phyloP scores from a whole-genome alignment of 2,113 vertebrate genomes.

The Onychostoma macrolepis region DNA sequence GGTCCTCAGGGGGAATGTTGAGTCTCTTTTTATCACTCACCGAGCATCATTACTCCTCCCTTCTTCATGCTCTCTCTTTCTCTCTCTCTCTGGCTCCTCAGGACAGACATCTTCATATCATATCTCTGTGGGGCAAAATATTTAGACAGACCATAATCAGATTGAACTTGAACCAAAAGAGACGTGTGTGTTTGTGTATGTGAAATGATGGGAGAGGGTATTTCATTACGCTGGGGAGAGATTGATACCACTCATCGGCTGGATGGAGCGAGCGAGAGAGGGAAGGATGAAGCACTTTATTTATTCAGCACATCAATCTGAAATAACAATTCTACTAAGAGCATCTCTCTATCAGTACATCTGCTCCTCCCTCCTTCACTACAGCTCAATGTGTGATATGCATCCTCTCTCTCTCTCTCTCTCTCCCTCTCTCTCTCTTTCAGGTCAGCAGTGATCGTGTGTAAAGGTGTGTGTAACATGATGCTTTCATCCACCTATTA shows the following conservation, averaged over 20 bases:
- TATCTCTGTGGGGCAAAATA: constrained; percentile 49
- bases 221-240: constrained; percentile 68
- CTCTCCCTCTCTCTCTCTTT: constrained; percentile 22
- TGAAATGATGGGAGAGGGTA: constrained; percentile 52
- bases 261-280: constrained; percentile 46
- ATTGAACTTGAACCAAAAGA: constrained; percentile 43
- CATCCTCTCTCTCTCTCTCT: constrained; percentile 11
- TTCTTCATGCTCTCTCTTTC: constrained; percentile 41
- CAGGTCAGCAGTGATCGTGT: constrained; percentile 45
- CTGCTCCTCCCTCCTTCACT: constrained; percentile 12
- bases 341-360: constrained; percentile 57
- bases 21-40: constrained; percentile 47
- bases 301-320: constrained; percentile 72
- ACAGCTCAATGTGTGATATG: constrained; percentile 4
- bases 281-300: constrained; percentile 64
- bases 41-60: constrained; percentile 47
- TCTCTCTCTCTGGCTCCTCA: constrained; percentile 41
- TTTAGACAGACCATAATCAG: constrained; percentile 53
- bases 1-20: constrained; percentile 24
- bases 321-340: constrained; percentile 71
- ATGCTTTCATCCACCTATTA: constrained; percentile 32
- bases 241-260: constrained; percentile 72
- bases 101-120: constrained; percentile 55
- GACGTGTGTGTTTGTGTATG: constrained; percentile 42
- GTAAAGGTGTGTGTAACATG: constrained; percentile 37